A percentile compares a stretch with the other conserved stretches of the same genome.
These are phyloP conservation scores for Drepanosiphum platanoidis DNA, from an alignment of 2,888 invertebrate species.

Conservation along the genomic window DNA sequence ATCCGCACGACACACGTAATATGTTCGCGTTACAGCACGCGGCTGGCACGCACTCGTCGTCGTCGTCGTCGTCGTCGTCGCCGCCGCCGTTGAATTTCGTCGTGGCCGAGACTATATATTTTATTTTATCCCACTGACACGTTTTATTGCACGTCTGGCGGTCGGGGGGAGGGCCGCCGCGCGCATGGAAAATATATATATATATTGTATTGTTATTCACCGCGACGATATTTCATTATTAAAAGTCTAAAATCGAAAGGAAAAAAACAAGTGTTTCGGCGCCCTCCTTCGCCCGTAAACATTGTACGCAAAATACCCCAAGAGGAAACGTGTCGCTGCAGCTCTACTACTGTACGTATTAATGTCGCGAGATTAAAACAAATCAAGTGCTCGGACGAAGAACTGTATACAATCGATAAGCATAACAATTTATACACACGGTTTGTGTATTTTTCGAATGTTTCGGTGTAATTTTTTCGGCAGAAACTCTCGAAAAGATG, in stretches of 20 bases:
- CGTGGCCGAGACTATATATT: background rate
- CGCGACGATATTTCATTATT: conserved; percentile 16
- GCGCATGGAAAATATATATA: background rate
- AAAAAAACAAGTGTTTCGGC: conserved; percentile 16
- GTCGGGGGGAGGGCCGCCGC: background rate
- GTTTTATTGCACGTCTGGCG: conserved; percentile 6
- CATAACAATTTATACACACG: no score
- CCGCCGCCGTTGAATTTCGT: background rate
- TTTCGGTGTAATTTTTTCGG: no score
- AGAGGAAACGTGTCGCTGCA: conserved; percentile 17
- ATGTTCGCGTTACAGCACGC: no score
- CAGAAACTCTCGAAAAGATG: no score
- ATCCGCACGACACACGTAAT: no score
- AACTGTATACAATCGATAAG: no score
- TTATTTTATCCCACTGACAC: conserved; percentile 17
- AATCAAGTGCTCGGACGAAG: no score
- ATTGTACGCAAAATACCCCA: conserved; percentile 19
- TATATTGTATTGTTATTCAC: background rate
- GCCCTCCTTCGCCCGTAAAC: conserved; percentile 7
- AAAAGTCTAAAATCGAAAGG: conserved; percentile 31
- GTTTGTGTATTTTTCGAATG: no score
- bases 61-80: no score
- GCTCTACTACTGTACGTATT: no score
- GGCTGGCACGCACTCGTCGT: no score
- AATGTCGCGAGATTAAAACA: no score